Percentiles rank a stretch among this genome's conserved stretches.
These are phyloP conservation scores for Drosophila paucipuncta DNA, from an alignment of 2,888 invertebrate genomes.

Conservation along the genomic window DNA sequence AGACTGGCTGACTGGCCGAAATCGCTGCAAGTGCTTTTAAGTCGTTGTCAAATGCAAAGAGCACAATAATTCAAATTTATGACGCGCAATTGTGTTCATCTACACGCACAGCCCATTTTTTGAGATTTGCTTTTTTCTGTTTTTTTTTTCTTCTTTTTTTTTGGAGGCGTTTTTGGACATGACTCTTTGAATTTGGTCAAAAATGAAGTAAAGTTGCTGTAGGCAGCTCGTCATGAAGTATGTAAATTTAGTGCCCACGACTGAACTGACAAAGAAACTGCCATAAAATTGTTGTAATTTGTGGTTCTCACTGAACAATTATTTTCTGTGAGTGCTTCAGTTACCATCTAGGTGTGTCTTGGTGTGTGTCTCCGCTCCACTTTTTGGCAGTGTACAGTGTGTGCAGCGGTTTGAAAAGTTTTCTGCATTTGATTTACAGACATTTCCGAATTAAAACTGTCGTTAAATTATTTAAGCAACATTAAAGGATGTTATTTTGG, in stretches of 20 bases:
- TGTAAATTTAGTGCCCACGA: conserved; percentile 71
- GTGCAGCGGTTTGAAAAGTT: conserved; percentile 58
- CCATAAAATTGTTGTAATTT: conserved; percentile 77
- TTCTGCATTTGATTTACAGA: conserved; percentile 74
- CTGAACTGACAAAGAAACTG: conserved; percentile 63
- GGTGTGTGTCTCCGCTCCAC: not conserved
- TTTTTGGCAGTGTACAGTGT: conserved; percentile 10
- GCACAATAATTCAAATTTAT: conserved; percentile 81
- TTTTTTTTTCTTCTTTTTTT: conserved; percentile 14
- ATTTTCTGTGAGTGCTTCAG: conserved; percentile 47
- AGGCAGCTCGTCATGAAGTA: conserved; percentile 71
- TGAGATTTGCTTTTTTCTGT: conserved; percentile 27
- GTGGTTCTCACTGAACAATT: conserved; percentile 73
- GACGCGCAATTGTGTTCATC: conserved; percentile 81
- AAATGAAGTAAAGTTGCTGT: conserved; percentile 70
- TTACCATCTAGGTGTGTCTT: conserved; percentile 40
- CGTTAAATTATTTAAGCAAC: conserved; percentile 56
- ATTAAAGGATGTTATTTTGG: conserved; percentile 26
- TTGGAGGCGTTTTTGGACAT: not conserved
- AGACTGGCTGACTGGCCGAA: conserved; percentile 63
- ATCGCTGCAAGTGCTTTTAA: conserved; percentile 81
- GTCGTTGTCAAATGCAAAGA: conserved; percentile 81
- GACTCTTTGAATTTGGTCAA: conserved; percentile 60
- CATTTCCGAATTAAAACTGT: conserved; percentile 49
- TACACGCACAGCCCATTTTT: conserved; percentile 65